Percentiles rank a stretch among this genome's conserved stretches.
Conservation (phyloP, 2,888 invertebrate genomes). For the Synergus gifuensis region DNA sequence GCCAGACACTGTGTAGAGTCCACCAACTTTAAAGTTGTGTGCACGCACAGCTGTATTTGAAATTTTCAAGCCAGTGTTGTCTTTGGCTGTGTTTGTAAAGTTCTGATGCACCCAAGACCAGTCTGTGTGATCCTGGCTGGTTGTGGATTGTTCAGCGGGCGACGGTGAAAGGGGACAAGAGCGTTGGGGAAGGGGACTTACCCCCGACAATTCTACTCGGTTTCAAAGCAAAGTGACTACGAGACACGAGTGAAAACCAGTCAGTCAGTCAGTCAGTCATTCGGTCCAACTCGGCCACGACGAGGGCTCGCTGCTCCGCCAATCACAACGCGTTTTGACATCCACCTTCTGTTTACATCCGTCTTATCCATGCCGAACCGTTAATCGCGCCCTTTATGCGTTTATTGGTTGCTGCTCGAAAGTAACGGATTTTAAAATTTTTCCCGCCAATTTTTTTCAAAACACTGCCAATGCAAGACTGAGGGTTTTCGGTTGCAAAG, state of each 20-base stretch:
- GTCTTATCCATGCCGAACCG: not conserved
- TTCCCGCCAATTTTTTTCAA: not conserved
- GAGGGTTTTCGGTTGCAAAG: not conserved
- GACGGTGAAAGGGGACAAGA: slow-evolving; percentile 43
- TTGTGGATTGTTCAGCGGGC: slow-evolving; percentile 12
- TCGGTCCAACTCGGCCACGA: slow-evolving; percentile 69
- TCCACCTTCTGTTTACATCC: slow-evolving; percentile 37
- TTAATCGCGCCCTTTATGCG: not conserved
- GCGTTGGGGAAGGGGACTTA: slow-evolving; percentile 57
- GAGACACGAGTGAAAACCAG: slow-evolving; percentile 68
- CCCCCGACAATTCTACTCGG: slow-evolving; percentile 64
- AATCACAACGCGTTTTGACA: slow-evolving; percentile 10
- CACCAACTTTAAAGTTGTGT: not conserved
- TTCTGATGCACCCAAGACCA: slow-evolving; percentile 31
- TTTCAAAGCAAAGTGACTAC: slow-evolving; percentile 64
- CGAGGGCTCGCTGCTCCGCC: slow-evolving; percentile 58
- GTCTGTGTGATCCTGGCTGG: slow-evolving; percentile 26
- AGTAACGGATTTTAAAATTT: not conserved
- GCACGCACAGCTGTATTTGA: slow-evolving; percentile 21
- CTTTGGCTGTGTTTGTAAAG: not conserved
- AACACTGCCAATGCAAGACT: slow-evolving; percentile 35
- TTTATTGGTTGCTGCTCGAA: not conserved
- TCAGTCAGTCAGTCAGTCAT: slow-evolving; percentile 69
- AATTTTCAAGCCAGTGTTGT: slow-evolving; percentile 9
- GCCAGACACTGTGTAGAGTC: slow-evolving; percentile 47